A percentile compares a stretch with the other conserved stretches of the same genome.
Evolutionary conservation across 1,140 invertebrate genomes (phyloP).

Genomic region (Drosophila kepulauana): DNA sequence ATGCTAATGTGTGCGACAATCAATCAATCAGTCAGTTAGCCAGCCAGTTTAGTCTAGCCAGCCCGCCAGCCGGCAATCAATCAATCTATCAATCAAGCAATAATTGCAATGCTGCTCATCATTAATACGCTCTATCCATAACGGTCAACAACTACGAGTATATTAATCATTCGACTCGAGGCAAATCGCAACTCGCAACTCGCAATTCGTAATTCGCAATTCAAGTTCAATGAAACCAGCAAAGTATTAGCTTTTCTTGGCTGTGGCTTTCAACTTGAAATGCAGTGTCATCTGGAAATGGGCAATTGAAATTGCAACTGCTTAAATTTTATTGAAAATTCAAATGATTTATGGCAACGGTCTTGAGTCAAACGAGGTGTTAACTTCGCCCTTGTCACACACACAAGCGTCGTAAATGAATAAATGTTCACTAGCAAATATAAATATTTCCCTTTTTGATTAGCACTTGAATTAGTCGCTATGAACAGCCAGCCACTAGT

Average conservation of each 20-base stretch:
- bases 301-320: slow-evolving; percentile 58
- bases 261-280: slow-evolving; percentile 54
- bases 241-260: neutral
- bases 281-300: slow-evolving; percentile 50
- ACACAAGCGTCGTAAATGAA: neutral
- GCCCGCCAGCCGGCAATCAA: slow-evolving; percentile 14
- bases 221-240: slow-evolving; percentile 47
- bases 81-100: slow-evolving; percentile 25
- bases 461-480: neutral
- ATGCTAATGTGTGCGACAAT: slow-evolving; percentile 43
- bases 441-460: slow-evolving; percentile 17
- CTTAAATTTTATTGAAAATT: slow-evolving; percentile 57
- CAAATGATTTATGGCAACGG: slow-evolving; percentile 27
- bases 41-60: no score
- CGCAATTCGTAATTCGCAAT: slow-evolving; percentile 31
- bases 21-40: slow-evolving; percentile 25
- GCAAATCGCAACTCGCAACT: slow-evolving; percentile 1
- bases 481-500: slow-evolving; percentile 7
- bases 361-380: neutral
- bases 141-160: slow-evolving; percentile 22
- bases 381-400: slow-evolving; percentile 20
- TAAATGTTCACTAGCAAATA: neutral
- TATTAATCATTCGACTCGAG: slow-evolving; percentile 28
- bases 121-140: slow-evolving; percentile 37
- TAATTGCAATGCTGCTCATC: slow-evolving; percentile 36